Evolutionary conservation across 2,113 vertebrate species (phyloP).

Genomic region (Naja naja): DNA sequence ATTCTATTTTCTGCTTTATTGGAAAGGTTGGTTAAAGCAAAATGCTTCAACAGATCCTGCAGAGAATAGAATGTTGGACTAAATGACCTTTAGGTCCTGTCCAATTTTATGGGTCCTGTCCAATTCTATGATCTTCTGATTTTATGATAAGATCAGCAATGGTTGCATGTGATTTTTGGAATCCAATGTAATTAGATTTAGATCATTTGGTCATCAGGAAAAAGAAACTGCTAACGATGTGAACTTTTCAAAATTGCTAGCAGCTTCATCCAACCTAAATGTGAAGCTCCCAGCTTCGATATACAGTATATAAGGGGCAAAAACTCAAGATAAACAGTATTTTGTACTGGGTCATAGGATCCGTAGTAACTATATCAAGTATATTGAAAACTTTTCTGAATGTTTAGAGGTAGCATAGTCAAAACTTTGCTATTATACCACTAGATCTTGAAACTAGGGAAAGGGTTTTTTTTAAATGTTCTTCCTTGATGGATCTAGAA

Average conservation of each 20-base stretch:
- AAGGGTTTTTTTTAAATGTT: neutral
- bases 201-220: neutral
- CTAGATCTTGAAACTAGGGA: neutral
- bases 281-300: neutral
- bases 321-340: neutral
- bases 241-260: neutral
- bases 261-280: neutral
- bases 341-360: neutral
- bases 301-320: neutral
- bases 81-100: neutral
- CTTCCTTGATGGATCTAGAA: neutral
- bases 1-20: neutral
- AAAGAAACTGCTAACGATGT: neutral
- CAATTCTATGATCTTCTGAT: neutral
- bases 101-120: neutral
- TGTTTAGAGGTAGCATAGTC: neutral
- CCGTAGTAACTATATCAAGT: neutral
- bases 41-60: neutral
- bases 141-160: neutral
- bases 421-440: neutral
- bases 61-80: neutral
- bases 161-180: neutral
- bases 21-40: neutral
- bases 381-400: neutral
- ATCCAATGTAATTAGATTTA: neutral